Base-by-base conservation (phyloP, 1,140 invertebrate genomes). In the Drosophila triauraria region DNA sequence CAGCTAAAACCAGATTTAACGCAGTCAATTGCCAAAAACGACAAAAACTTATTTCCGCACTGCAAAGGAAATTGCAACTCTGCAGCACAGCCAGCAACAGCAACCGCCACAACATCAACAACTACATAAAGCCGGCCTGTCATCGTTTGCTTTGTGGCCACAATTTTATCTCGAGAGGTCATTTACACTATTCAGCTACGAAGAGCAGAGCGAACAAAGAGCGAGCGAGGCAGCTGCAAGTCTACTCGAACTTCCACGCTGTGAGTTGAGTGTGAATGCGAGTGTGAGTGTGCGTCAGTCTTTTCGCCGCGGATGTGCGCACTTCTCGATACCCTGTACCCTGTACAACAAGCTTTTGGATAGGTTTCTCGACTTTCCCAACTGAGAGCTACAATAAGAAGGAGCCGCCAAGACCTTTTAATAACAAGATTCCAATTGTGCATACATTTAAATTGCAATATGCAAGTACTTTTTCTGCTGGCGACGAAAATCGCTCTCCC, bases 131-230 rank as follows among this genome's bases (percentile, higher is more conserved):
- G 57, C 59, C 59, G 71, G 78, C 74, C 82, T 74, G 64, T 78
- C 75, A 78, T 71, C 75, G 82, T 65, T 81, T 61, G 80, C 67
- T 74, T 87, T 78, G 79, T 87, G 61, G 64, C 69, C 67, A 84
- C 85, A 88, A 85, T 76, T 88, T 88, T 88, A 88, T 88, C 84
- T 90, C 60, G 74, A 88, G 85, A 84, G 84, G 84, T 88, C 84
- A 88, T 88, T 88, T 88, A 88, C 84, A 90, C 84, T 90, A 74
- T 63, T 59, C 69, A 74, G 54, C 75, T 69, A 60, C 48, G 57
- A 53, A 43, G 74, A 57, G 46, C 38, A 47, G 53, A 70, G 63
- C 57, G 57, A 57, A 67, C 56, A 50, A 40, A 65, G 60, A 65
- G 58, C 30, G 59, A 65, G 58, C n/a, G 60, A 54, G 58, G 38